Percentiles rank a stretch among this genome's conserved stretches.
Conservation (phyloP, 2,113 vertebrate genomes). For the Hippocampus zosterae region DNA sequence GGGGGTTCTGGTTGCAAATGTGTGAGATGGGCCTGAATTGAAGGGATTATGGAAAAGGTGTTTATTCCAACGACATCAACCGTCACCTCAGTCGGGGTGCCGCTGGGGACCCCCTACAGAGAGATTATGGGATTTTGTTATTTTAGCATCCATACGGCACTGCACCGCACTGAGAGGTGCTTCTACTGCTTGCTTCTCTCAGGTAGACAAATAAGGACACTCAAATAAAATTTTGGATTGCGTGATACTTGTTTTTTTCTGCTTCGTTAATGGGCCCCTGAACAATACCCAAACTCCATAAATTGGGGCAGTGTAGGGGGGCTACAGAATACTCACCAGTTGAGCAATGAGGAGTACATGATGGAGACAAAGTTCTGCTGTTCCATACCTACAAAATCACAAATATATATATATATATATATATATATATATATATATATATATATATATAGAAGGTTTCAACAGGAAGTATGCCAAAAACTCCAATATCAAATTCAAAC, state of each 20-base stretch:
- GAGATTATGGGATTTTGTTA: constrained; percentile 21
- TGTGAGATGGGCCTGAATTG: constrained; percentile 8
- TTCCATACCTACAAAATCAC: constrained; percentile 77
- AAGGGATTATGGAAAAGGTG: constrained; percentile 11
- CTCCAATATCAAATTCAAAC: too few species aligned
- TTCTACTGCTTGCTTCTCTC: not conserved
- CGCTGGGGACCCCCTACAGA: constrained; percentile 12
- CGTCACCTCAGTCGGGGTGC: constrained; percentile 51
- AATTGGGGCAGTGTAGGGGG: not conserved
- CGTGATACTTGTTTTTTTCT: not conserved
- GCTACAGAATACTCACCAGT: constrained; percentile 76
- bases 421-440: too few species aligned
- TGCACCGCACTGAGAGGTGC: not conserved
- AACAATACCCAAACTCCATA: not conserved
- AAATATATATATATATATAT: not conserved
- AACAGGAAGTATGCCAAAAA: too few species aligned
- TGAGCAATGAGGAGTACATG: constrained; percentile 79
- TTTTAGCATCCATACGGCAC: constrained; percentile 11
- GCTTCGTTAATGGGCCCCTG: not conserved
- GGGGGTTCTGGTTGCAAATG: not conserved
- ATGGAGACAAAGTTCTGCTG: constrained; percentile 88
- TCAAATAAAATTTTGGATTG: not conserved
- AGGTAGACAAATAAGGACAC: not conserved
- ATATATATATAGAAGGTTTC: too few species aligned
- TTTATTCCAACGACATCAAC: constrained; percentile 43